These are phyloP conservation scores for Leucophenga maculata DNA, from an alignment of 2,888 invertebrate species.

Conservation along the genomic window DNA sequence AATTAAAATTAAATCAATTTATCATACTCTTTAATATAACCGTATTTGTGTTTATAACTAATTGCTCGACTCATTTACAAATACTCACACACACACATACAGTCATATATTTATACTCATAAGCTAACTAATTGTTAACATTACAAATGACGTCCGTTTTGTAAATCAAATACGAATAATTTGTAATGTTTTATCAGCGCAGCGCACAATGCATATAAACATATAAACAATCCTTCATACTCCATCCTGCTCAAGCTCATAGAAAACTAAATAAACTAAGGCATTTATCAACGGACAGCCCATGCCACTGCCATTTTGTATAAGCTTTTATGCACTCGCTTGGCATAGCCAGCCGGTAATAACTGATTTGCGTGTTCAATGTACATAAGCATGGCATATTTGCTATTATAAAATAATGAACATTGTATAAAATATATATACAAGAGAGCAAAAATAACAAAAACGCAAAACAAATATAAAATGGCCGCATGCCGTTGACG, in stretches of 20 bases:
- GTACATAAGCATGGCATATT: constrained; percentile 9
- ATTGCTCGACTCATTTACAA: too few relatives aligned
- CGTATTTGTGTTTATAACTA: too few relatives aligned
- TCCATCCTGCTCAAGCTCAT: neutral
- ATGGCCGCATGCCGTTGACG: too few relatives aligned
- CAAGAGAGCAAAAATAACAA: constrained; percentile 1
- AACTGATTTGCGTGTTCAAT: constrained; percentile 22
- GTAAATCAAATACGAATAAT: constrained; percentile 64
- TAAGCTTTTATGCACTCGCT: neutral
- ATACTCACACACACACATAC: too few relatives aligned
- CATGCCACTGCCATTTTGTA: neutral
- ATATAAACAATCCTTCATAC: neutral
- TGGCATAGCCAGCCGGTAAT: constrained; percentile 18
- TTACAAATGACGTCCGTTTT: constrained; percentile 64
- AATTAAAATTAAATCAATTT: too few relatives aligned
- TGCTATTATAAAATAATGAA: neutral
- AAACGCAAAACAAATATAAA: too few relatives aligned
- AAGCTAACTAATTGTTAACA: neutral
- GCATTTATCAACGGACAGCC: constrained; percentile 46
- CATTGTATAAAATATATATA: neutral
- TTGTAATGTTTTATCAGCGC: constrained; percentile 53
- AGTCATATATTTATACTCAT: neutral
- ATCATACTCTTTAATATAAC: too few relatives aligned
- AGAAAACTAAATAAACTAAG: constrained; percentile 33
- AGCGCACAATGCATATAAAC: neutral